Percentiles rank a stretch among this genome's conserved stretches.
Evolutionary conservation across 2,113 vertebrate species (phyloP).

Genomic region (Mobula birostris): DNA sequence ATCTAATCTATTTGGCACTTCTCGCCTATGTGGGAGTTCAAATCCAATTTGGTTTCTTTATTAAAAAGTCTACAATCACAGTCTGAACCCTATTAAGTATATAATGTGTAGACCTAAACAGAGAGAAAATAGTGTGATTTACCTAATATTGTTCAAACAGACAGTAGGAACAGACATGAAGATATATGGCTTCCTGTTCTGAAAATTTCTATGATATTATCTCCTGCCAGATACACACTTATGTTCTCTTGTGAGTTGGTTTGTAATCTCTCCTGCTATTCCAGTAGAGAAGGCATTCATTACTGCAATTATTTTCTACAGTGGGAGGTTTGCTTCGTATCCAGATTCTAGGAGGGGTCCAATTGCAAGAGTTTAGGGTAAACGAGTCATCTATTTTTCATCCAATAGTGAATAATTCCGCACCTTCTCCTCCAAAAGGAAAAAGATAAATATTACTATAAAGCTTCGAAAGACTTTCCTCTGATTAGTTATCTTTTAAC

Average conservation of each 20-base stretch:
- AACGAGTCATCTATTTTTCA: neutral
- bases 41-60: neutral
- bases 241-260: neutral
- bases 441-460: neutral
- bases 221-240: neutral
- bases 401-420: neutral
- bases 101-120: neutral
- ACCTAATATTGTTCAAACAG: neutral
- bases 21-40: neutral
- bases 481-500: too few species aligned
- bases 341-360: neutral
- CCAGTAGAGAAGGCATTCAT: neutral
- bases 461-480: neutral
- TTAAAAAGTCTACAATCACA: neutral
- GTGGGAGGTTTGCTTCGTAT: neutral
- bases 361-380: neutral
- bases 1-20: neutral
- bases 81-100: neutral
- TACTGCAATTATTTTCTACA: neutral
- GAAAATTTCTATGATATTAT: neutral
- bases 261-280: neutral
- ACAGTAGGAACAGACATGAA: neutral
- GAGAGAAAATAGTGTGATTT: neutral
- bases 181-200: neutral
- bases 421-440: neutral